Percentiles rank a stretch among this genome's conserved stretches.
These are phyloP conservation scores for Crepidodera aurea DNA, from an alignment of 2,888 invertebrate species.

Conservation along the genomic window DNA sequence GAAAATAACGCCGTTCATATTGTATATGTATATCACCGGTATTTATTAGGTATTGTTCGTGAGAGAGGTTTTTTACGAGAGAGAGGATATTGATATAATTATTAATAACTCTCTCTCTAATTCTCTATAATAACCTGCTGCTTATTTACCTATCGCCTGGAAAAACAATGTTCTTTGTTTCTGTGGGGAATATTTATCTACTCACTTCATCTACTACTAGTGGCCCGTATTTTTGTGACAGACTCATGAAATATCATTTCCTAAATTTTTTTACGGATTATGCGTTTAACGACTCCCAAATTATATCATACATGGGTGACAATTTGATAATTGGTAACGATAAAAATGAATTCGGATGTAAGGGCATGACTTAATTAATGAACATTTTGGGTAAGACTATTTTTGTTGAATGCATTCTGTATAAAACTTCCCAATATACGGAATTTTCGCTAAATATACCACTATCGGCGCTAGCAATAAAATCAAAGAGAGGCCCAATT, in stretches of 20 bases:
- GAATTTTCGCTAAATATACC: no score
- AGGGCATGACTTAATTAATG: no score
- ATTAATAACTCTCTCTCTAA: constrained; percentile 33
- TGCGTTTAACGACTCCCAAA: background rate
- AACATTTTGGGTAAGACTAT: no score
- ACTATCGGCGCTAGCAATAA: no score
- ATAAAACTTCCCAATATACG: no score
- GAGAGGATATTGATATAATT: constrained; percentile 50
- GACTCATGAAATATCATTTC: constrained; percentile 17
- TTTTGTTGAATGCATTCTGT: no score
- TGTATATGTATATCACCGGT: constrained; percentile 48
- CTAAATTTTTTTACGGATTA: constrained; percentile 7
- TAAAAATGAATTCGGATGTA: background rate
- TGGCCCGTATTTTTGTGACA: constrained; percentile 7
- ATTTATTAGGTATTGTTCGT: constrained; percentile 58
- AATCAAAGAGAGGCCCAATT: background rate
- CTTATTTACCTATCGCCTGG: constrained; percentile 18
- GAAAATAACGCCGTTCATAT: constrained; percentile 49
- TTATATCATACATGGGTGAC: background rate
- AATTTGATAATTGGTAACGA: background rate
- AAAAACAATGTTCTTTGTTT: constrained; percentile 23
- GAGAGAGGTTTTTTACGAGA: constrained; percentile 48
- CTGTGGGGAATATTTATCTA: constrained; percentile 23
- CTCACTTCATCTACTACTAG: constrained; percentile 14
- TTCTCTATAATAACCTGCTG: constrained; percentile 20